A percentile compares a stretch with the other conserved stretches of the same genome.
Conservation (phyloP, 2,113 vertebrate genomes). For the Beaufortia kweichowensis region DNA sequence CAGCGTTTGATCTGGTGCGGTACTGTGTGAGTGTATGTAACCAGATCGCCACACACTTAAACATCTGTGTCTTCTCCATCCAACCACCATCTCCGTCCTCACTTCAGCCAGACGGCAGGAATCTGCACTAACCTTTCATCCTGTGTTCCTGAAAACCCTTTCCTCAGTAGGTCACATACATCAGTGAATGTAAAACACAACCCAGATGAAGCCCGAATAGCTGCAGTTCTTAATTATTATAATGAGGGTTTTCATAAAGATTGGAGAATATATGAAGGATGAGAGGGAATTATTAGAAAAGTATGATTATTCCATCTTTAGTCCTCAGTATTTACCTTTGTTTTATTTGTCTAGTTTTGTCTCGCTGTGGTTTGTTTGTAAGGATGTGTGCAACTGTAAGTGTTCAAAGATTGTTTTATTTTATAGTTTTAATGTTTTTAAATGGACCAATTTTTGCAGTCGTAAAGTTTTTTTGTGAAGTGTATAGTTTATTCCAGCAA, state of each 20-base stretch:
- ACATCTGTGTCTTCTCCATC: conserved; percentile 85
- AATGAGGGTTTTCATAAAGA: background rate
- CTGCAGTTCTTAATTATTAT: background rate
- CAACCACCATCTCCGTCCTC: conserved; percentile 66
- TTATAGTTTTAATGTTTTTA: background rate
- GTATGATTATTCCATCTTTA: background rate
- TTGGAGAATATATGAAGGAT: background rate
- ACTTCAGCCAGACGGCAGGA: conserved; percentile 66
- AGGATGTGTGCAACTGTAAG: background rate
- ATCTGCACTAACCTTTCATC: conserved; percentile 47
- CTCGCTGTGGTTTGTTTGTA: background rate
- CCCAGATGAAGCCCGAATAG: background rate
- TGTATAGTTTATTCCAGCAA: too few relatives aligned
- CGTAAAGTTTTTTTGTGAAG: background rate
- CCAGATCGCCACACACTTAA: conserved; percentile 84
- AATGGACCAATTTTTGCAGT: background rate
- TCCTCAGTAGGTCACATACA: conserved; percentile 21
- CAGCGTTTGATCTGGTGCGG: conserved; percentile 80
- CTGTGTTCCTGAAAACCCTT: background rate
- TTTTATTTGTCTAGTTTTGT: background rate
- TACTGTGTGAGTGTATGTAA: conserved; percentile 86
- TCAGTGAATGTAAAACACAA: conserved; percentile 28
- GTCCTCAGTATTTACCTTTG: too few relatives aligned
- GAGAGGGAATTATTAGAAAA: conserved; percentile 13
- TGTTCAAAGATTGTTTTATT: background rate